Evolutionary conservation across 2,797 vertebrate genomes (phyloP), one percentile per base, ranked within the genome.

Genomic region (Sebastes jordani): DNA sequence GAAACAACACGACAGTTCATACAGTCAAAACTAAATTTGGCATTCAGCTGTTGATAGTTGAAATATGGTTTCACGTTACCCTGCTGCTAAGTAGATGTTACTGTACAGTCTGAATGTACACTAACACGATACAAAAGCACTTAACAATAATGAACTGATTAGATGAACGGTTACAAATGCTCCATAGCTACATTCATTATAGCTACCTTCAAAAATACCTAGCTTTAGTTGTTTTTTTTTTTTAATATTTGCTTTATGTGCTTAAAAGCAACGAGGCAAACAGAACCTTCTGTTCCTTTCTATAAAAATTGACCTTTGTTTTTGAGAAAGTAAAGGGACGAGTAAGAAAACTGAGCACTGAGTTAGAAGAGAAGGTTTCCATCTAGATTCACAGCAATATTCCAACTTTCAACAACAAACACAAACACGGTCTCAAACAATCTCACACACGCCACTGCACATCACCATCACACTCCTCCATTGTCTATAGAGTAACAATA

Each of bases 371-470:
- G 82, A 92, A 90, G 86, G 78, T 88, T 91, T 92, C 91, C 91
- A 93, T 86, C 92, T 86, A 94, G 83, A 90, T 95, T 95, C 95
- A 96, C 95, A 95, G 95, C 95, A 95, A 94, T 89, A 93, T 77
- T 93, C 94, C 91, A 94, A 87, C 91, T 92, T 89, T 93, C 92
- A 91, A 92, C 69, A 78, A 92, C 77, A 89, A 87, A 92, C 89
- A 91, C 87, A 76, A 89, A 90, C 87, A 91, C 77, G 1, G 81
- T 90, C 86, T 87, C 89, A 88, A 85, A 88, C 84, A 74, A 83
- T 77, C 90, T 81, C 93, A 92, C 88, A 55, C 92, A 91, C 88
- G n/a, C 87, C 91, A 93, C 93, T 88, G 92, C 94, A 95, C 92
- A 66, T 92, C 93, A 93, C 93, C 84, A 84, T 80, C 92, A 93